Evolutionary conservation across 92 coral and sea anemone species (phyloP).

Genomic region (Actinernus sp.): DNA sequence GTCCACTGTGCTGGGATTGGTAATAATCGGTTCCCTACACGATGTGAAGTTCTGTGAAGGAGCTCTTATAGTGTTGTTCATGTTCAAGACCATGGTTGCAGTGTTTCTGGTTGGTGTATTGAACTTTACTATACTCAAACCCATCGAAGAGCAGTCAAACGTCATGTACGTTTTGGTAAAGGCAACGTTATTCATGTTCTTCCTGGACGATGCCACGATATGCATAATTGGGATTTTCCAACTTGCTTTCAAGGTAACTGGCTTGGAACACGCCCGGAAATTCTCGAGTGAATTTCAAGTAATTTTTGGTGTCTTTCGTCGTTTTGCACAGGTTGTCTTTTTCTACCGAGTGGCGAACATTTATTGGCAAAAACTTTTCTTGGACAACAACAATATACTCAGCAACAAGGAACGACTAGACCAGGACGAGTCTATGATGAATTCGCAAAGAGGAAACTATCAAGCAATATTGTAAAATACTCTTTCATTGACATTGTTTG

Average conservation of each 20-base stretch:
- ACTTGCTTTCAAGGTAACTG: conserved; percentile 52
- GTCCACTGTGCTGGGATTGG: conserved; percentile 16
- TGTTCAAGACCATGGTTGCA: conserved; percentile 1
- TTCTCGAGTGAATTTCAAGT: conserved; percentile 12
- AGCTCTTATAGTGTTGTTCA: neutral
- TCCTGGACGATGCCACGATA: conserved; percentile 8
- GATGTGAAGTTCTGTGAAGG: neutral
- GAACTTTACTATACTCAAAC: conserved; percentile 40
- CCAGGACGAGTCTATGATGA: too few species aligned
- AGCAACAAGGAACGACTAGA: conserved; percentile 30
- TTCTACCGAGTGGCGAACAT: conserved; percentile 26
- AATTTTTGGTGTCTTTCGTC: conserved; percentile 27
- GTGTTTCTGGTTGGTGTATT: conserved; percentile 23
- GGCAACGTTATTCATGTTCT: conserved; percentile 12
- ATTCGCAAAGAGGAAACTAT: too few species aligned
- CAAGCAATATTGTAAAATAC: too few species aligned
- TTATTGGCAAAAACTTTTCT: conserved; percentile 53
- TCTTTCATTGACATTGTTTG: too few species aligned
- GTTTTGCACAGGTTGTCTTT: conserved; percentile 29
- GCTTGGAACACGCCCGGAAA: conserved; percentile 25
- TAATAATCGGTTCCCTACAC: conserved; percentile 7
- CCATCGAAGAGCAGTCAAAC: neutral
- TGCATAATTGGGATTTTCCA: conserved; percentile 40
- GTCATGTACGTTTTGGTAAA: conserved; percentile 23
- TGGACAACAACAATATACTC: conserved; percentile 55